Conservation (phyloP, 2,113 vertebrate genomes). For the Chrysochloris asiatica region DNA sequence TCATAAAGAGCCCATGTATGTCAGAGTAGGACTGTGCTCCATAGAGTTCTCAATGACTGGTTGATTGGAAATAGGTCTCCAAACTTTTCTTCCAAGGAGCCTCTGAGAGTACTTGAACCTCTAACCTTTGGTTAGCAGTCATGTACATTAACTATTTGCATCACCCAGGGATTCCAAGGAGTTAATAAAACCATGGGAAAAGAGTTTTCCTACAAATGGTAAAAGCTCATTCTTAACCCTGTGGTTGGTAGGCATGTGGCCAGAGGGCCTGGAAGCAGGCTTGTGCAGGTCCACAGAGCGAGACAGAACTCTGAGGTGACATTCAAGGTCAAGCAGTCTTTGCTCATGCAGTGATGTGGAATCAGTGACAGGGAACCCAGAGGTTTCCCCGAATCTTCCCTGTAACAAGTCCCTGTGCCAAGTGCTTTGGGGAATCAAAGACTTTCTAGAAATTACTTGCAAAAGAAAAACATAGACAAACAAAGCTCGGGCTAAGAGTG, state of each 20-base stretch:
- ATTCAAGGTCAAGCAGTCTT: background rate
- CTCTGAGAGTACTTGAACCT: background rate
- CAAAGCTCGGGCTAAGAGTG: background rate
- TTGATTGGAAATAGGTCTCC: background rate
- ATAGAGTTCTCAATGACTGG: background rate
- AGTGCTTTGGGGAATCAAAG: constrained; percentile 13
- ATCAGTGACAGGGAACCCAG: background rate
- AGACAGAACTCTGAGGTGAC: background rate
- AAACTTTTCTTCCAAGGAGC: background rate
- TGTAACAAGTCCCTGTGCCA: background rate
- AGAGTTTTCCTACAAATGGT: background rate
- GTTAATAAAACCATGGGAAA: background rate
- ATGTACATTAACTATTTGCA: background rate
- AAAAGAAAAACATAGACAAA: background rate
- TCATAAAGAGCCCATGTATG: background rate
- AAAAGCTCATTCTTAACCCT: background rate
- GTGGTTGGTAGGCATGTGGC: background rate
- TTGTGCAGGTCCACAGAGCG: background rate
- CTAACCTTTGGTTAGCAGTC: background rate
- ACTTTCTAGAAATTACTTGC: background rate
- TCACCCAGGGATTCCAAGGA: background rate
- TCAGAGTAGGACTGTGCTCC: background rate
- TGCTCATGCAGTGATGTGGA: background rate
- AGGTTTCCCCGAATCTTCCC: background rate
- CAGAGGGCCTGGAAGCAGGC: background rate